A percentile compares a stretch with the other conserved stretches of the same genome.
These are phyloP conservation scores for Plebejus melissa DNA, from an alignment of 2,888 invertebrate genomes.

Conservation along the genomic window DNA sequence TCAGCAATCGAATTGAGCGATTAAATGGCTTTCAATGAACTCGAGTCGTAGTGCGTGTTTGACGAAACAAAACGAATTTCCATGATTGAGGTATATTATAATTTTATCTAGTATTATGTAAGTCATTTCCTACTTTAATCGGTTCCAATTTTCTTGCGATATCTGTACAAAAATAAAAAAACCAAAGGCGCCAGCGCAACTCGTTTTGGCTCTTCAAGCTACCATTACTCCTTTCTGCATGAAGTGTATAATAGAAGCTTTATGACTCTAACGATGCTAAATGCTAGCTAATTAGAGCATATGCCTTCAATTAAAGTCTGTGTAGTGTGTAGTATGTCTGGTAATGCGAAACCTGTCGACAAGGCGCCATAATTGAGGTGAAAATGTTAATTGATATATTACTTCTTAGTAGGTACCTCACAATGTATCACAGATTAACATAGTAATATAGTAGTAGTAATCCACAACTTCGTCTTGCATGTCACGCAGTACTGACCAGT, in stretches of 20 bases:
- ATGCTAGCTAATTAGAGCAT: constrained; percentile 53
- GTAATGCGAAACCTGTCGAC: constrained; percentile 28
- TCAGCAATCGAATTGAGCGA: constrained; percentile 27
- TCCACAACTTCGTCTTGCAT: no score
- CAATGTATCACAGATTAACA: no score
- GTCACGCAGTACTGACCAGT: no score
- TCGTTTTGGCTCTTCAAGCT: no score
- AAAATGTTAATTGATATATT: constrained; percentile 18
- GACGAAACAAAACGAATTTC: not conserved
- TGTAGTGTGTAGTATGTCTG: constrained; percentile 40
- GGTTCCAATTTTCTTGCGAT: no score
- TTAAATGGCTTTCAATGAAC: not conserved
- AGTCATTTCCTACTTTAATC: no score
- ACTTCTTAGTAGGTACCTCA: not conserved
- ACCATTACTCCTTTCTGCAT: not conserved
- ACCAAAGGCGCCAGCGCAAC: no score
- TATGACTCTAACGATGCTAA: constrained; percentile 50
- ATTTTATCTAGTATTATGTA: no score
- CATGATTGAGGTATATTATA: no score
- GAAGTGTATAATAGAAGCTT: not conserved
- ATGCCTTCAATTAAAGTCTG: constrained; percentile 53
- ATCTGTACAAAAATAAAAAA: no score
- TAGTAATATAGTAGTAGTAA: no score
- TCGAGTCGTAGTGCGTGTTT: not conserved
- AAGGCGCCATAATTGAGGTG: constrained; percentile 13